These are phyloP conservation scores for Nomada ferruginata DNA, from an alignment of 2,888 invertebrate genomes.

Conservation along the genomic window DNA sequence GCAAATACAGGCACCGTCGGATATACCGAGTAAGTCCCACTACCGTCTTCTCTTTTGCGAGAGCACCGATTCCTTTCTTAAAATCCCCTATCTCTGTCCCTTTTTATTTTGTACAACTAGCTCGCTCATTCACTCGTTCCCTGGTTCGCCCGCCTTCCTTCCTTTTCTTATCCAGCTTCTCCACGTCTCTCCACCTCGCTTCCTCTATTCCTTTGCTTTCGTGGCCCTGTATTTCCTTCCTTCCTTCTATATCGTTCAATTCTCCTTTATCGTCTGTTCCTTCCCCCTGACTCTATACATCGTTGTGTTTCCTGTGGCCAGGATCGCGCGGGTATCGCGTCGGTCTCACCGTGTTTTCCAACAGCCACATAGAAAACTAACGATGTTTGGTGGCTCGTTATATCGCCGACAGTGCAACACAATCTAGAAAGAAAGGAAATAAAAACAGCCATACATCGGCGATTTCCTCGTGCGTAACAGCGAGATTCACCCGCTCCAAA, in stretches of 20 bases:
- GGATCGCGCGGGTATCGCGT: constrained; percentile 41
- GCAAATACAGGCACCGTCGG: constrained; percentile 64
- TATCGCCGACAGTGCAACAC: too few species aligned
- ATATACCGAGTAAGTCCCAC: constrained; percentile 64
- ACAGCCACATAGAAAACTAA: constrained; percentile 4
- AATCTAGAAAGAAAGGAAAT: background rate
- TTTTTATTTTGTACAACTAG: background rate
- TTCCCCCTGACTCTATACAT: constrained; percentile 6
- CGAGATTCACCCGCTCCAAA: constrained; percentile 47
- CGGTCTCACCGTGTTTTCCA: background rate
- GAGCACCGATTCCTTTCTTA: constrained; percentile 46
- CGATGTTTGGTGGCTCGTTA: constrained; percentile 22
- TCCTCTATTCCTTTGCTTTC: background rate
- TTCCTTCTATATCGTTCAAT: constrained; percentile 34
- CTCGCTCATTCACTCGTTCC: constrained; percentile 30
- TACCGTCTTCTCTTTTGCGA: constrained; percentile 34
- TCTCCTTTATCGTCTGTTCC: background rate
- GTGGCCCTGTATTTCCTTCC: constrained; percentile 4
- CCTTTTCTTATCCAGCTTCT: constrained; percentile 30
- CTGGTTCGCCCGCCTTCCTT: constrained; percentile 14
- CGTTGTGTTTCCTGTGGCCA: constrained; percentile 36
- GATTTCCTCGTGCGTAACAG: constrained; percentile 49
- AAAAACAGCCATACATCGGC: constrained; percentile 12
- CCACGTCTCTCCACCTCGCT: constrained; percentile 19
- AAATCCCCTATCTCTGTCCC: constrained; percentile 24